phyloP scores from a whole-genome alignment of 2,113 vertebrate species.

The Neoarius graeffei region DNA sequence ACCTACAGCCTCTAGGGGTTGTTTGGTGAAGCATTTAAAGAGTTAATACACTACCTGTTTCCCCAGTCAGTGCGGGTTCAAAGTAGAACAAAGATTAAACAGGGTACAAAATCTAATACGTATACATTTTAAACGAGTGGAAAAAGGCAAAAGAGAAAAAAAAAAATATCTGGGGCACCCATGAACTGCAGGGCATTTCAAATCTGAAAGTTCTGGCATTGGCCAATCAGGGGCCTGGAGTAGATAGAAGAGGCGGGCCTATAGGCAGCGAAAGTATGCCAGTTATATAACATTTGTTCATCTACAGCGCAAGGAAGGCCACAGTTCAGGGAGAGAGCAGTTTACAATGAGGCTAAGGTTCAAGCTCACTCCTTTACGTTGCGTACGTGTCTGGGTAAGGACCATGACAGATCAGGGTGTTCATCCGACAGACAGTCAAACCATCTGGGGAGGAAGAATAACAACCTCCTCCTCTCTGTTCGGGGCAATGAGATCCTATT shows the following conservation, averaged over 20 bases:
- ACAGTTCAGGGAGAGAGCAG: neutral
- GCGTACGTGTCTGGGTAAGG: slow-evolving; percentile 17
- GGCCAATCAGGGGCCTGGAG: slow-evolving; percentile 62
- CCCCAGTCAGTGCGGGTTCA: neutral
- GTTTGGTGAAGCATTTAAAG: neutral
- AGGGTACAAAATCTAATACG: neutral
- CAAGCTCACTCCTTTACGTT: neutral
- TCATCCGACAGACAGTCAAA: neutral
- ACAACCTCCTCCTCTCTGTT: neutral
- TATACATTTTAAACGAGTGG: slow-evolving; percentile 10
- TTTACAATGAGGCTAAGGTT: neutral
- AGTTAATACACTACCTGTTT: too few species aligned
- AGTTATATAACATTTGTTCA: slow-evolving; percentile 69
- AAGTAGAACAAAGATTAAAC: neutral
- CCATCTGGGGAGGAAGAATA: neutral
- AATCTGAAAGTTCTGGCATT: slow-evolving; percentile 54
- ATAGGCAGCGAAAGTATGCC: slow-evolving; percentile 61
- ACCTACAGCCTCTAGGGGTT: too few species aligned
- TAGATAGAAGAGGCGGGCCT: slow-evolving; percentile 49
- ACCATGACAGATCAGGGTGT: slow-evolving; percentile 1
- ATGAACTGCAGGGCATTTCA: slow-evolving; percentile 67
- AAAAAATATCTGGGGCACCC: slow-evolving; percentile 65
- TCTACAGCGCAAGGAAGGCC: slow-evolving; percentile 23
- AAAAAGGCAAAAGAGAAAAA: neutral
- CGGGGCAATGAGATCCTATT: neutral